These are phyloP conservation scores for Athripsodes cinereus DNA, from an alignment of 2,888 invertebrate species.

Conservation along the genomic window DNA sequence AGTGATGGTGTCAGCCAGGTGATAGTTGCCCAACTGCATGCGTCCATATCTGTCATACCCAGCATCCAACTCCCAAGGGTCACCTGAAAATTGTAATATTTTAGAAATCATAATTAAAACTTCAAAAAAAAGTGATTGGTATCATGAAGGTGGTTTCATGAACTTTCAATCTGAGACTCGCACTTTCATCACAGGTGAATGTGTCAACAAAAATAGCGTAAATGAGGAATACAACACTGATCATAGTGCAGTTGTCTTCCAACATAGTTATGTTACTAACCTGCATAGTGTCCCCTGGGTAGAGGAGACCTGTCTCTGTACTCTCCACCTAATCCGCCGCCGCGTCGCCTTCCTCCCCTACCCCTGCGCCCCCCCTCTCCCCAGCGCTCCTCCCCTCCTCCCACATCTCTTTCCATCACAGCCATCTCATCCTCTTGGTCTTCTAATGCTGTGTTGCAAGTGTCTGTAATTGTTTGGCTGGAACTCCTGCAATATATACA, in stretches of 20 bases:
- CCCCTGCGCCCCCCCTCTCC: not conserved
- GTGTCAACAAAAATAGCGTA: no score
- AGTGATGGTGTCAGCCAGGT: slow-evolving; percentile 27
- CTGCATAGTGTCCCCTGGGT: slow-evolving; percentile 30
- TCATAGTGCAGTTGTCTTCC: no score
- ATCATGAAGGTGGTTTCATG: no score
- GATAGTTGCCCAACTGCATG: slow-evolving; percentile 2
- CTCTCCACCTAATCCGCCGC: slow-evolving; percentile 30
- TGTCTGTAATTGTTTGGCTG: no score
- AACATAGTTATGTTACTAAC: no score
- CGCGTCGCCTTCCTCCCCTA: not conserved
- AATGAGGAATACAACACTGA: no score
- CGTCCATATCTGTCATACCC: slow-evolving; percentile 32
- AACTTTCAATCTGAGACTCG: no score
- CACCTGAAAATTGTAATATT: not conserved
- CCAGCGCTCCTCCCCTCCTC: not conserved
- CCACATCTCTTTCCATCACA: not conserved
- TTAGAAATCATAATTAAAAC: no score
- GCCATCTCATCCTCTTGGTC: not conserved
- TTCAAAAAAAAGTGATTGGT: no score
- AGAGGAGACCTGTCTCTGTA: slow-evolving; percentile 38
- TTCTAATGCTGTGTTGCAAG: no score
- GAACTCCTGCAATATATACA: no score
- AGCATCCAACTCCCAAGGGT: not conserved
- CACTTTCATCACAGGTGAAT: no score